Base-by-base conservation (phyloP, 2,888 invertebrate genomes). In the Orthosia gothica region DNA sequence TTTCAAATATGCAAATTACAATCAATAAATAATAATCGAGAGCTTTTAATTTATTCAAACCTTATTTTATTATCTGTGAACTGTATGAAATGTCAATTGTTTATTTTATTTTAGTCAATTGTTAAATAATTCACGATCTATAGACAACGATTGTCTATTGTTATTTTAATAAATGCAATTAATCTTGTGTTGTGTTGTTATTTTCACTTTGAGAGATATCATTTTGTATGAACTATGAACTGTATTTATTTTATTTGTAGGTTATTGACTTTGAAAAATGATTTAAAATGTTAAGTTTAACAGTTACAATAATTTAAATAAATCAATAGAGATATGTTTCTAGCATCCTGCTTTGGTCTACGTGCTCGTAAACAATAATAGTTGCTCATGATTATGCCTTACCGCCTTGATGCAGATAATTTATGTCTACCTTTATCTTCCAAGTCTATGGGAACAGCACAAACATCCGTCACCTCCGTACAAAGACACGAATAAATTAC, bases 1-100 rank as follows among this genome's bases (percentile, higher is more conserved):
- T 70, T 79, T 75, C 26, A 76, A 83, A 87, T 85, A 84, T 83
- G 74, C 83, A 83, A 86, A 88, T 80, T 12, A 40, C 20, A 68
- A 74, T 70, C 78, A 67, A 86, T 86, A 86, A 86, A 84, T 87
- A 79, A 79, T 83, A 88, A 89, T 86, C 83, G 82, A 85, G 86
- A 87, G 79, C 84, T 83, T 88, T 92, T 95, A 96, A 96, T 96
- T 94, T 95, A 96, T 96, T 95, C 96, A 95, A 93, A 93, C 93
- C 94, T 93, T 90, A 92, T 94, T 96, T 96, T 96, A 96, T 96
- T 93, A 95, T 92, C 96, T 96, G 95, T 83, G 91, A 96, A 96
- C 91, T 93, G 89, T 89, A 89, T 89, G 88, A 90, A 90, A 90
- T 85, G 88, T 87, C 91, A 90, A 92, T 94, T 93, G 92, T 93